phyloP scores from a whole-genome alignment of 2,888 invertebrate genomes.

The Koerneria pararmatus region DNA sequence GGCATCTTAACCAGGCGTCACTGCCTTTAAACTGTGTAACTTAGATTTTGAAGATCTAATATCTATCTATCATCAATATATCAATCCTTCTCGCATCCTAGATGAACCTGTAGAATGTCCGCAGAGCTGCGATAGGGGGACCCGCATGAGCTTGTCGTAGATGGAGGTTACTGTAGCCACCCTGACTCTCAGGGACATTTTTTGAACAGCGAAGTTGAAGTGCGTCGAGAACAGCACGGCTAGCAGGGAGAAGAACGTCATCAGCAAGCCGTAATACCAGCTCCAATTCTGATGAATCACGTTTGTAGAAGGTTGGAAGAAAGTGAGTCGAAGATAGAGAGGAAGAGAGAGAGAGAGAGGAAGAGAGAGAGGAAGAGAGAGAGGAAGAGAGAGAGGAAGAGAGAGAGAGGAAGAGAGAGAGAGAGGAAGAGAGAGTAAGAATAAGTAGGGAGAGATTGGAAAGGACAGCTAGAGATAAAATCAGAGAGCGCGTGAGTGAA shows the following conservation, averaged over 20 bases:
- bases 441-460: conserved; percentile 66
- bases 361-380: conserved; percentile 60
- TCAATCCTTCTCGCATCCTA: background rate
- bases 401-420: conserved; percentile 70
- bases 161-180: conserved; percentile 78
- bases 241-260: conserved; percentile 70
- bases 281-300: conserved; percentile 53
- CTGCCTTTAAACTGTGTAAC: too few species aligned
- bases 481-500: too few species aligned
- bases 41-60: too few species aligned
- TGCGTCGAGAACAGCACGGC: conserved; percentile 79
- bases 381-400: conserved; percentile 82
- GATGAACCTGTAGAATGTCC: conserved; percentile 25
- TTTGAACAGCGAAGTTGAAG: conserved; percentile 67
- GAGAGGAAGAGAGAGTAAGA: conserved; percentile 69
- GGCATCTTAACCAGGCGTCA: too few species aligned
- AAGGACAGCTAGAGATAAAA: too few species aligned
- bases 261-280: conserved; percentile 68
- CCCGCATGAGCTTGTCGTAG: conserved; percentile 66
- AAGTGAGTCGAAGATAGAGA: too few species aligned
- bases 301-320: too few species aligned
- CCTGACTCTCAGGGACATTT: conserved; percentile 79
- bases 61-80: background rate
- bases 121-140: conserved; percentile 33
- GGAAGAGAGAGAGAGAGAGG: too few species aligned